Conservation (phyloP, 2,888 invertebrate genomes). For the Coenonympha arcania region DNA sequence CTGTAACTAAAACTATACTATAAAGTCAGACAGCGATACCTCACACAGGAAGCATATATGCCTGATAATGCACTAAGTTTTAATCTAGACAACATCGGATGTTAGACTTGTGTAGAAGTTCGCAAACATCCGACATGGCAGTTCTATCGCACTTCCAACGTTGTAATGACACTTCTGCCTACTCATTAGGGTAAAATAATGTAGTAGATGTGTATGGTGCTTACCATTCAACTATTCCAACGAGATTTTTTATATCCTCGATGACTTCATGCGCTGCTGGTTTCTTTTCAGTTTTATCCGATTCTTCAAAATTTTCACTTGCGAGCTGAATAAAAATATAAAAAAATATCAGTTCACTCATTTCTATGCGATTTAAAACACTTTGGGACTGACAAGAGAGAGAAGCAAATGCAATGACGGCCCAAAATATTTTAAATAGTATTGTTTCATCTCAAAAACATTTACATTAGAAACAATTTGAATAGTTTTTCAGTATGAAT, state of each 20-base stretch:
- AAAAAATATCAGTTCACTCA: too few species aligned
- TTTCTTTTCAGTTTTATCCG: conserved; percentile 31
- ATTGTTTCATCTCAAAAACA: too few species aligned
- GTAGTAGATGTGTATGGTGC: conserved; percentile 6
- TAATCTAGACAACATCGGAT: conserved; percentile 15
- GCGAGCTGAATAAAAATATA: conserved; percentile 17
- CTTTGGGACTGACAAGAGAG: too few species aligned
- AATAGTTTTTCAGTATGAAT: too few species aligned
- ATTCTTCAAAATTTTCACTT: conserved; percentile 13
- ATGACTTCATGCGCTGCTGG: conserved; percentile 50
- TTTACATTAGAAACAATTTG: too few species aligned
- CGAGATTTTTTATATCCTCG: conserved; percentile 50
- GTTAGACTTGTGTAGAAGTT: conserved; percentile 11
- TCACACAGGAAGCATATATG: background rate
- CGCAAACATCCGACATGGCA: conserved; percentile 14
- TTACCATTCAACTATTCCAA: conserved; percentile 58
- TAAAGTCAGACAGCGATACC: background rate
- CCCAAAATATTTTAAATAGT: too few species aligned
- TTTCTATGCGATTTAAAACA: too few species aligned
- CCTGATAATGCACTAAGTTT: conserved; percentile 6
- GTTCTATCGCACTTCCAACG: background rate
- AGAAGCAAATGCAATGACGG: too few species aligned
- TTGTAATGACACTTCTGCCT: background rate
- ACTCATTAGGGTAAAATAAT: background rate
- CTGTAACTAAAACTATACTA: too few species aligned